Percentiles rank a stretch among this genome's conserved stretches.
These are phyloP conservation scores for Holotrichia oblita DNA, from an alignment of 1,140 invertebrate species.

Conservation along the genomic window DNA sequence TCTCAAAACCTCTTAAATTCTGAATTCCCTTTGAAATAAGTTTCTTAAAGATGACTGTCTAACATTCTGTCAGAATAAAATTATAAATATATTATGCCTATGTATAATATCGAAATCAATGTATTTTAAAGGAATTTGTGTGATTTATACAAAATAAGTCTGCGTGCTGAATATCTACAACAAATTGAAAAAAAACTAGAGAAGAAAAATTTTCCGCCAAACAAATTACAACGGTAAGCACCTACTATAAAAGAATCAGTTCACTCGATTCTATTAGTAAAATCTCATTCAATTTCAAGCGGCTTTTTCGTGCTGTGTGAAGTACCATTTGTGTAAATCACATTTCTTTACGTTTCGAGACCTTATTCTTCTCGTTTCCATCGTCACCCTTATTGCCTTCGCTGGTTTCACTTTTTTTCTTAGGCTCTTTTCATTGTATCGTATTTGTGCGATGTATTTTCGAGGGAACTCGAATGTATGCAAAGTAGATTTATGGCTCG, in stretches of 20 bases:
- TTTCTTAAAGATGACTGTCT: background rate
- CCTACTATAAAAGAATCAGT: conserved; percentile 39
- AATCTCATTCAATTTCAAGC: conserved; percentile 45
- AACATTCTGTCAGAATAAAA: too few relatives aligned
- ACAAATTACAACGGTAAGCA: conserved; percentile 39
- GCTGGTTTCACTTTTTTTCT: conserved; percentile 37
- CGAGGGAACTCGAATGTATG: background rate
- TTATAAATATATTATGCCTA: too few relatives aligned
- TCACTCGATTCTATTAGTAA: conserved; percentile 44
- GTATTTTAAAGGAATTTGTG: too few relatives aligned
- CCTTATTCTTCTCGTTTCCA: conserved; percentile 28
- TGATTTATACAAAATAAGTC: too few relatives aligned
- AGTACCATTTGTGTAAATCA: conserved; percentile 45
- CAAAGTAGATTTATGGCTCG: too few relatives aligned
- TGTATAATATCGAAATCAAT: too few relatives aligned
- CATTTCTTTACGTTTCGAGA: conserved; percentile 40
- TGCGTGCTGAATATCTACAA: background rate
- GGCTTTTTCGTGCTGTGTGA: conserved; percentile 43
- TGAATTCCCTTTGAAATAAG: background rate
- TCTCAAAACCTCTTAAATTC: background rate
- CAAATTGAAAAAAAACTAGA: background rate
- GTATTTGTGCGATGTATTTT: conserved; percentile 6
- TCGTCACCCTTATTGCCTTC: conserved; percentile 38
- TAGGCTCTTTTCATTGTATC: background rate
- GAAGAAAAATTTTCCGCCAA: conserved; percentile 41